Conservation (phyloP, 2,888 invertebrate species). For the Machimus atricapillus region DNA sequence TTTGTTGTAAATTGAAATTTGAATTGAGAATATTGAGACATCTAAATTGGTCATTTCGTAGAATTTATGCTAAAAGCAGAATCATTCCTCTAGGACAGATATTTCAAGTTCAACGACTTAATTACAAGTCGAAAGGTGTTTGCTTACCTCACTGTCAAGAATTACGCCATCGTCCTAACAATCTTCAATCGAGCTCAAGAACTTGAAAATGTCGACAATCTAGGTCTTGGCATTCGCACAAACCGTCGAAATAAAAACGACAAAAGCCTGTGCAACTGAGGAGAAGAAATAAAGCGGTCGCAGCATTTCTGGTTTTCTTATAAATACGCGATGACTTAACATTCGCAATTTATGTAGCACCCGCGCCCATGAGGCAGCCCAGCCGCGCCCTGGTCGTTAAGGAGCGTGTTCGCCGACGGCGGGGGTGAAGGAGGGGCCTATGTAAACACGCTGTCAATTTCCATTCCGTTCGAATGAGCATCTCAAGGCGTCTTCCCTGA, state of each 20-base stretch:
- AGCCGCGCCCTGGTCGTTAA: not conserved
- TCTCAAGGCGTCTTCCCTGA: not conserved
- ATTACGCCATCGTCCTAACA: not conserved
- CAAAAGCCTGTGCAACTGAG: not conserved
- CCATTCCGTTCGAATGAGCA: constrained; percentile 22
- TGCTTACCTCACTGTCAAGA: not conserved
- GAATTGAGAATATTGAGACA: too few relatives aligned
- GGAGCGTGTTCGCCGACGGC: not conserved
- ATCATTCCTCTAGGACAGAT: not conserved
- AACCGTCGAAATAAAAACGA: not conserved
- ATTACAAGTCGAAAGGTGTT: not conserved
- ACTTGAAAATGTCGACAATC: not conserved
- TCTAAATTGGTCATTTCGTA: not conserved
- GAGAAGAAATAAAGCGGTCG: not conserved
- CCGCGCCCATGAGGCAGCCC: not conserved
- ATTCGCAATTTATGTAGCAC: not conserved
- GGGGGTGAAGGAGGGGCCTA: not conserved
- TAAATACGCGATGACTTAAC: constrained; percentile 17
- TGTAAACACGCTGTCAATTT: constrained; percentile 32
- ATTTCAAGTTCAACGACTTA: not conserved
- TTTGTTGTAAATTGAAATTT: not conserved
- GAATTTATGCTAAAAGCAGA: not conserved
- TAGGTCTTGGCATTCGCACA: not conserved
- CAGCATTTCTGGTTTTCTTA: not conserved
- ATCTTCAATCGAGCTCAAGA: not conserved